Conservation (phyloP, 2,888 invertebrate genomes). For the Lamellibrachia satsuma region DNA sequence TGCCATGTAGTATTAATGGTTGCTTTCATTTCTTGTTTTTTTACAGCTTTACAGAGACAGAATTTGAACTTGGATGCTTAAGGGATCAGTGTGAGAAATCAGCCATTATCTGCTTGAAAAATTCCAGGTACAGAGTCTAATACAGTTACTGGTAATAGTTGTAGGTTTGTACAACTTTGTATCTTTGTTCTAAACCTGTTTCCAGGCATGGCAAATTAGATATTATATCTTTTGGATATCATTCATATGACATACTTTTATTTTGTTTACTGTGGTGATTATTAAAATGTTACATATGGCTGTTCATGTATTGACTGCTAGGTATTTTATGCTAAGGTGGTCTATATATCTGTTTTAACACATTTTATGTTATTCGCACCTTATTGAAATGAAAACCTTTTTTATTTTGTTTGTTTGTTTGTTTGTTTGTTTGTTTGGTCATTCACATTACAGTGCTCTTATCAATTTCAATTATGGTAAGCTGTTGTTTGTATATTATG, state of each 20-base stretch:
- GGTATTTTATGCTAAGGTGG: too few relatives aligned
- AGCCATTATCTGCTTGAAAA: constrained; percentile 56
- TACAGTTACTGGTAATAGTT: too few relatives aligned
- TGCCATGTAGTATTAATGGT: neutral
- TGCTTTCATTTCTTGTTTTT: neutral
- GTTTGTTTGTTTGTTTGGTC: neutral
- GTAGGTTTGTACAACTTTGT: too few relatives aligned
- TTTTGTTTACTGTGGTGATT: neutral
- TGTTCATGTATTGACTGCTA: too few relatives aligned
- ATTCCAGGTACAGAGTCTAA: constrained; percentile 29
- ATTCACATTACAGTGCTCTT: neutral
- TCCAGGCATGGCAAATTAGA: too few relatives aligned
- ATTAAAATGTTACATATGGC: too few relatives aligned
- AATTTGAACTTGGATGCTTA: constrained; percentile 55
- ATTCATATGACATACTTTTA: neutral
- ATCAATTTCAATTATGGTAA: neutral
- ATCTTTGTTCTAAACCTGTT: too few relatives aligned
- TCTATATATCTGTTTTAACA: too few relatives aligned
- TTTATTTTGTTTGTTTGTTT: too few relatives aligned
- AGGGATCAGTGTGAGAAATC: constrained; percentile 54
- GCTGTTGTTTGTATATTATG: neutral
- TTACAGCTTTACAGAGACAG: constrained; percentile 52
- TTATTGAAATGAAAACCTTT: too few relatives aligned
- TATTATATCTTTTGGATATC: too few relatives aligned
- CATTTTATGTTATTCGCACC: too few relatives aligned